phyloP scores from a whole-genome alignment of 2,888 invertebrate species.

The Cancer borealis region DNA sequence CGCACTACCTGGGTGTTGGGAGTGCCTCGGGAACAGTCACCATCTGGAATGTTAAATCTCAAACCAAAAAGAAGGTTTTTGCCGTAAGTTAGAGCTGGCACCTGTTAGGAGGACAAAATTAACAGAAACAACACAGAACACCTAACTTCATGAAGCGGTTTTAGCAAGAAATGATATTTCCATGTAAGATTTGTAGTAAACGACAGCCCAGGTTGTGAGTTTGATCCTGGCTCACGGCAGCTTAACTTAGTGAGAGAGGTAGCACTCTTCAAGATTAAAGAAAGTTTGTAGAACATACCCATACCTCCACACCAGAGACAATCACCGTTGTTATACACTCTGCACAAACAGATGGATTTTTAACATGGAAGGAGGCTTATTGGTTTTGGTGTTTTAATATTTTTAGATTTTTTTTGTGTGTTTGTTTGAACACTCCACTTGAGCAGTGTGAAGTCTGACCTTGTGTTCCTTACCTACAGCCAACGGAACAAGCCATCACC shows the following conservation, averaged over 20 bases:
- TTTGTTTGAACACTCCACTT: neutral
- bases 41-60: constrained; percentile 67
- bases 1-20: constrained; percentile 64
- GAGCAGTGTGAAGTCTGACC: neutral
- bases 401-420: neutral
- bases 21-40: constrained; percentile 50
- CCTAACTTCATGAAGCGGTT: neutral
- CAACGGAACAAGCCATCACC: constrained; percentile 47
- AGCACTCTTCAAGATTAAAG: too few species aligned
- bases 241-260: too few species aligned
- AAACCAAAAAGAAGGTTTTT: constrained; percentile 60
- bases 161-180: neutral
- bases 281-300: too few species aligned
- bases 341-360: too few species aligned
- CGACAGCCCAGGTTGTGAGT: too few species aligned
- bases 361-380: too few species aligned
- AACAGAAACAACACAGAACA: too few species aligned
- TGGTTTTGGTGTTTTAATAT: neutral
- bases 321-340: too few species aligned
- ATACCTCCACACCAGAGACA: too few species aligned
- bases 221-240: too few species aligned
- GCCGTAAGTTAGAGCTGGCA: constrained; percentile 57
- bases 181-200: too few species aligned
- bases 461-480: neutral
- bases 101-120: too few species aligned